A percentile compares a stretch with the other conserved stretches of the same genome.
phyloP scores from a whole-genome alignment of 35 echinoderm and acorn worm species.

The Acanthaster planci region DNA sequence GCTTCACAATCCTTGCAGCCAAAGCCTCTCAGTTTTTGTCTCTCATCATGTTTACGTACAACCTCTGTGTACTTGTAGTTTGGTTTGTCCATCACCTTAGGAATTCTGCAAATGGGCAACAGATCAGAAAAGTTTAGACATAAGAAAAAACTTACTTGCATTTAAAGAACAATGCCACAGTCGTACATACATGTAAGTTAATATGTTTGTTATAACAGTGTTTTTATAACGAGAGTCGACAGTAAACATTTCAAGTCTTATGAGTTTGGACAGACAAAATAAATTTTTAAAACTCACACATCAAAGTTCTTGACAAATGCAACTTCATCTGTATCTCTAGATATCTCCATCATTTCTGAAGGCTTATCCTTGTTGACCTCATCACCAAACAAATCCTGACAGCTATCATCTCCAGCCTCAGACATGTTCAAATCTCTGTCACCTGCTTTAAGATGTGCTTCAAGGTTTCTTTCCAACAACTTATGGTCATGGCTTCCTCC shows the following conservation, averaged over 20 bases:
- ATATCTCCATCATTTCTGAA: neutral
- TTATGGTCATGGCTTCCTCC: neutral
- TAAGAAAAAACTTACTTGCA: neutral
- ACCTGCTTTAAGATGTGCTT: neutral
- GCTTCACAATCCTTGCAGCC: constrained; percentile 82
- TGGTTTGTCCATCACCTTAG: constrained; percentile 43
- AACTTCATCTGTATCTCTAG: neutral
- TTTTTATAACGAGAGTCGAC: too few relatives aligned
- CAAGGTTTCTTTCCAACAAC: neutral
- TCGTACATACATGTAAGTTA: too few relatives aligned
- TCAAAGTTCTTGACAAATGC: neutral
- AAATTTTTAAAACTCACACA: neutral
- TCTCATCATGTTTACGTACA: constrained; percentile 71
- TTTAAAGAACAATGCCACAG: neutral
- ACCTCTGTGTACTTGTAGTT: constrained; percentile 69
- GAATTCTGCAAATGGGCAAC: constrained; percentile 43
- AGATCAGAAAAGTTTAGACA: neutral
- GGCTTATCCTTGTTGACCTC: neutral
- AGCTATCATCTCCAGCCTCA: neutral
- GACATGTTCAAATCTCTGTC: neutral
- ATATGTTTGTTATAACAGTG: too few relatives aligned
- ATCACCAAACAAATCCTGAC: constrained; percentile 13
- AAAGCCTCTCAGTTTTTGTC: constrained; percentile 83
- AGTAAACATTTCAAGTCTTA: too few relatives aligned
- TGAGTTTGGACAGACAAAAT: too few relatives aligned